phyloP scores from a whole-genome alignment of 2,113 vertebrate species.

The Catharus bicknelli region DNA sequence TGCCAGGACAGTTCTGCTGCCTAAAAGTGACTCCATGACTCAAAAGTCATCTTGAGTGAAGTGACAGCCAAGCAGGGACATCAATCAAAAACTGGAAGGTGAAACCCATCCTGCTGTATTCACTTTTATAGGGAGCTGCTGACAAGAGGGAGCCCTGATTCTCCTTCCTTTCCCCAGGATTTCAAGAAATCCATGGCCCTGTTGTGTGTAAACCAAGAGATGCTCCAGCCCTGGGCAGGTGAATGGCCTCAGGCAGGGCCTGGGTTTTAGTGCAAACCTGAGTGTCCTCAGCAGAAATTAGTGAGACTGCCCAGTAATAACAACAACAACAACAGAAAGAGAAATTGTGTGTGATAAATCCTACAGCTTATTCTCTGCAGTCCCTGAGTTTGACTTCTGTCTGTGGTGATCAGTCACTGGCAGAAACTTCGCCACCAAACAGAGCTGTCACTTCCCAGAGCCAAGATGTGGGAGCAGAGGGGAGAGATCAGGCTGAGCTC shows the following conservation, averaged over 20 bases:
- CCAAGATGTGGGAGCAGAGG: not conserved
- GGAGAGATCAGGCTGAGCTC: not conserved
- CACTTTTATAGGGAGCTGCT: not conserved
- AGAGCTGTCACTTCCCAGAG: not conserved
- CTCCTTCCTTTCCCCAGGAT: not conserved
- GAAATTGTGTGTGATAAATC: not conserved
- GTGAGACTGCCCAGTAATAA: too few species aligned
- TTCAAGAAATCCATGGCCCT: not conserved
- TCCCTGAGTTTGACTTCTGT: not conserved
- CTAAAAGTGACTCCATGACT: not conserved
- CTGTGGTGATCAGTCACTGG: rapidly evolving
- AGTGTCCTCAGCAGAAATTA: not conserved
- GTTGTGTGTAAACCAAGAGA: not conserved
- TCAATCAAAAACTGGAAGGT: not conserved
- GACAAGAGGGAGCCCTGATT: not conserved
- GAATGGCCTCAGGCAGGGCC: not conserved
- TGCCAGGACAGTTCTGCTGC: not conserved
- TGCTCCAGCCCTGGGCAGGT: not conserved
- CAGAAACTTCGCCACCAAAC: not conserved
- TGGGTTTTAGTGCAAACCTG: not conserved
- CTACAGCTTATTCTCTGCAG: rapidly evolving
- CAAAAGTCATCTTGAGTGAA: not conserved
- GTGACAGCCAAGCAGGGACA: not conserved
- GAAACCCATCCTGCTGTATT: not conserved
- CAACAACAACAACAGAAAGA: rapidly evolving